Evolutionary conservation across 2,888 invertebrate species (phyloP).

Genomic region (Proisotoma minuta): DNA sequence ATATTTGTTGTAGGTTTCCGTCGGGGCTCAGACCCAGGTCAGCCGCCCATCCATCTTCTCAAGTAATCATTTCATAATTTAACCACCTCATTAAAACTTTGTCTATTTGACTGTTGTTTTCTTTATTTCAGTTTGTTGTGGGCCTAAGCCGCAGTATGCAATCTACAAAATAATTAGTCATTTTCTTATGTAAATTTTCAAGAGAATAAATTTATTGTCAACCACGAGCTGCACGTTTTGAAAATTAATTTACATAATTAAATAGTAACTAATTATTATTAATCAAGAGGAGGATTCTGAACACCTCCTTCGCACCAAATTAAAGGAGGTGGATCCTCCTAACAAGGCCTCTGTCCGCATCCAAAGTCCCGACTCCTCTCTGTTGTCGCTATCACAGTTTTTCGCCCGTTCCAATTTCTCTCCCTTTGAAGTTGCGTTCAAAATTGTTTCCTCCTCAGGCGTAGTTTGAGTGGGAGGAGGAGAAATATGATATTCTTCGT

Average conservation of each 20-base stretch:
- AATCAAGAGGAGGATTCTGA: too few species aligned
- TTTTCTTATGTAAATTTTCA: too few species aligned
- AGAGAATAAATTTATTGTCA: too few species aligned
- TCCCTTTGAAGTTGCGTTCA: too few species aligned
- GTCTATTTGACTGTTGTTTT: not conserved
- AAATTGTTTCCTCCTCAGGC: too few species aligned
- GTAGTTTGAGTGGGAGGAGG: not conserved
- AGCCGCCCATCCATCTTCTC: slow-evolving; percentile 37
- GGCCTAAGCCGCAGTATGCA: too few species aligned
- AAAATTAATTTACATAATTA: too few species aligned
- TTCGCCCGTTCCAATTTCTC: too few species aligned
- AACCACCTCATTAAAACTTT: too few species aligned
- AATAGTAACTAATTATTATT: too few species aligned
- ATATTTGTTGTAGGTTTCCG: slow-evolving; percentile 42
- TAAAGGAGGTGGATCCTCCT: slow-evolving; percentile 33
- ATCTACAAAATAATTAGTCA: too few species aligned
- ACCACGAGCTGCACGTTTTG: too few species aligned
- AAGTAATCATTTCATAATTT: slow-evolving; percentile 26
- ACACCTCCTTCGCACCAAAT: slow-evolving; percentile 24
- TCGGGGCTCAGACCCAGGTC: slow-evolving; percentile 40
- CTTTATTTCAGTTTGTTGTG: slow-evolving; percentile 25
- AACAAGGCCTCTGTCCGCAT: slow-evolving; percentile 27
- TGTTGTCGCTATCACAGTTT: slow-evolving; percentile 3
- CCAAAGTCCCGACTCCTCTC: slow-evolving; percentile 30
- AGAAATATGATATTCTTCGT: not conserved